Conservation (phyloP, 2,113 vertebrate genomes). For the Cyprinodon tularosa region DNA sequence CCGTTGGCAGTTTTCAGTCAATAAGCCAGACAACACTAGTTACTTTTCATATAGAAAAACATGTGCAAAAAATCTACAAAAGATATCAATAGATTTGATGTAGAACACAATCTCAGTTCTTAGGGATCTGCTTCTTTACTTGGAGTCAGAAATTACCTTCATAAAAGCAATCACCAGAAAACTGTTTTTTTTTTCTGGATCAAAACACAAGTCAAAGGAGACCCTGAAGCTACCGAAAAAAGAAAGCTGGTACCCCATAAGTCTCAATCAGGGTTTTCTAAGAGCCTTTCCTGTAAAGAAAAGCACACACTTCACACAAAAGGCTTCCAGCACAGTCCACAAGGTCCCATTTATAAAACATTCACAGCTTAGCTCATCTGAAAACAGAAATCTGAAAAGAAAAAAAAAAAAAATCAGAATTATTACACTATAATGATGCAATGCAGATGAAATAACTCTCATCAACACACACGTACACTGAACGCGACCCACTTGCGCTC, state of each 20-base stretch:
- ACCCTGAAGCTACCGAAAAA: slow-evolving; percentile 5
- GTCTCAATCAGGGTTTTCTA: slow-evolving; percentile 3
- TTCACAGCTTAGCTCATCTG: slow-evolving; percentile 65
- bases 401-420: slow-evolving; percentile 59
- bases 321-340: slow-evolving; percentile 34
- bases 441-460: slow-evolving; percentile 76
- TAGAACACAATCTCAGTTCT: neutral
- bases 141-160: neutral
- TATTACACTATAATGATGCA: slow-evolving; percentile 77
- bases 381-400: slow-evolving; percentile 58
- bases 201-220: neutral
- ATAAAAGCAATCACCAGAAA: neutral
- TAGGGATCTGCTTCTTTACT: neutral
- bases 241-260: slow-evolving; percentile 4
- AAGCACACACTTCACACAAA: slow-evolving; percentile 22
- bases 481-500: slow-evolving; percentile 61
- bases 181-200: neutral
- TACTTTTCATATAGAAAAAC: neutral
- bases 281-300: slow-evolving; percentile 5
- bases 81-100: neutral
- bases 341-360: slow-evolving; percentile 61
- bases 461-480: slow-evolving; percentile 46
- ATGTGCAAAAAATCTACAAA: neutral
- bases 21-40: neutral
- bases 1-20: too few species aligned